Base-by-base conservation (phyloP, 1,140 invertebrate genomes). In the Zeugodacus cucurbitae region DNA sequence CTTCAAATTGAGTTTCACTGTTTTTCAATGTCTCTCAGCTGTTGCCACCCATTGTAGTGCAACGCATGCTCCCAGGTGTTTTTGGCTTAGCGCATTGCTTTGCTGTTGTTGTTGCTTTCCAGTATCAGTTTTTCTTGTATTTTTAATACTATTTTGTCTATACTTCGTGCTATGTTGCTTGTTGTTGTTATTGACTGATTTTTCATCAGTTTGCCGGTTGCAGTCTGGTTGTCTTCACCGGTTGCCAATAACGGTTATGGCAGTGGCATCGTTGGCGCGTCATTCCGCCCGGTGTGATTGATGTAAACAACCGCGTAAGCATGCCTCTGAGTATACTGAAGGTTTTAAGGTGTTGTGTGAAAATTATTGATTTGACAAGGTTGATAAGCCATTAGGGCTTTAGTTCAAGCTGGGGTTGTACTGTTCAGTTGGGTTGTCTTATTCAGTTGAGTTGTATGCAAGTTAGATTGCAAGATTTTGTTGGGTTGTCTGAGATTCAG, bases 11-110 rank as follows among this genome's bases (percentile, higher is more conserved):
- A 48, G 74, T 82, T 82, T 48, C 44, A 48, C 74, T 48, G 67
- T 14, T 48, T 82, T 82, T 48, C 44, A 82, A 44, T 82, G 74
- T 82, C 74, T 41, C 44, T 82, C 74, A 82, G 74, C 74, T 82
- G 41, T 74, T 74, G 67, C 67, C 34, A 7, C 20, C 17, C 17
- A 34, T 26, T 48, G 44, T n/a, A 67, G 14, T 14, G 26, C 41
- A 41, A 17, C 58, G 58, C 26, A 8, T 59, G 74, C 41, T 26
- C 11, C n/a, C 74, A 82, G 74, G 74, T 82, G 74, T 29, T 82
- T 54, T 48, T 26, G 4, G 44, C 0, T 82, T 82, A 54, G 8
- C 41, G 7, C 37, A 82, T n/a, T 22, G 64, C 26, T 70, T 74
- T 74, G 2, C 41, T 37, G 20, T 22, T 74, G n/a, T 82, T 82